Base-by-base conservation (phyloP, 2,113 vertebrate species). In the Chaetodon auriga region DNA sequence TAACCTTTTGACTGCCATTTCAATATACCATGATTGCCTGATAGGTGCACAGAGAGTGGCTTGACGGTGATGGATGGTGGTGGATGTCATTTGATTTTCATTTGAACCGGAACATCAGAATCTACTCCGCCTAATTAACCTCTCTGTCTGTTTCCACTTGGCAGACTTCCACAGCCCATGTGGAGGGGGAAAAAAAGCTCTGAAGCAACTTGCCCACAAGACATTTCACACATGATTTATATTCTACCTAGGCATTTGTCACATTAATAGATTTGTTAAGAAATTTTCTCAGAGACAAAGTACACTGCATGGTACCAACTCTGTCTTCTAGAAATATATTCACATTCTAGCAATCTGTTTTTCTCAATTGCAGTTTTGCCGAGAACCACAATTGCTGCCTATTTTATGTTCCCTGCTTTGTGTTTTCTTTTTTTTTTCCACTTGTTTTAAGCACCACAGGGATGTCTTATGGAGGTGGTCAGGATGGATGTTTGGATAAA, bases 91-190 rank as follows among this genome's bases (percentile, higher is more conserved):
- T 92, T 90, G 87, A 90, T 91, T 94, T 94, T 92, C 77, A 90
- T 83, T 92, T 88, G 89, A 94, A 92, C 82, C 25, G 9, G 75
- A 91, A 92, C 89, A 87, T 86, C 82, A 90, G 85, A 92, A 93
- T 91, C 89, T 89, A 93, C 93, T 93, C 83, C 65, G 78, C 85
- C 89, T 94, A 94, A 95, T 95, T 93, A 94, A 93, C 89, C 92
- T 91, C 87, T 88, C 77, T 85, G 87, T 91, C 76, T 86, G 66
- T 85, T 86, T 86, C 86, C 80, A 83, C 85, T 83, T 85, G 83
- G 85, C 76, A 80, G 75, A 83, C 66, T 68, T 88, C 81, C 68
- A 69, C 55, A 49, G 73, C 35, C 25, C 81, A 66, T 14, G 46
- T 51, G 48, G 72, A 70, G 60, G 25, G n/a, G 46, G 21, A 68